Evolutionary conservation across 2,113 vertebrate genomes (phyloP).

Genomic region (Dicentrarchus labrax): DNA sequence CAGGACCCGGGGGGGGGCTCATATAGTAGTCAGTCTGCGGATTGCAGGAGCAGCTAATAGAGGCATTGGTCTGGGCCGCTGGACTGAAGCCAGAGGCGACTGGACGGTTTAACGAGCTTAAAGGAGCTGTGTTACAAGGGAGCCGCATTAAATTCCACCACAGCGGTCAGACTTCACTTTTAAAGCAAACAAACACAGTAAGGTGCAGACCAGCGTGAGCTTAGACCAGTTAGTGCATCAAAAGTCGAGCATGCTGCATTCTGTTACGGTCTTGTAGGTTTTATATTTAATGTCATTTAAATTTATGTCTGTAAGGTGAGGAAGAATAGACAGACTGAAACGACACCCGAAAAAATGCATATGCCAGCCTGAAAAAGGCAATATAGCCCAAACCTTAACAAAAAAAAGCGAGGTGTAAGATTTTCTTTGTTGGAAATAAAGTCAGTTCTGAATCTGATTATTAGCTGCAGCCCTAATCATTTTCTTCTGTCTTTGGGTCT

Average conservation of each 20-base stretch:
- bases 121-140: conserved; percentile 11
- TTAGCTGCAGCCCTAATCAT: background rate
- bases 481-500: background rate
- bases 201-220: background rate
- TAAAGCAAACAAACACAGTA: background rate
- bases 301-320: background rate
- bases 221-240: background rate
- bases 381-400: background rate
- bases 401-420: background rate
- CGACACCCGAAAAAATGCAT: background rate
- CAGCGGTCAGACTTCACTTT: conserved; percentile 30
- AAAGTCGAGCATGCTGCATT: background rate
- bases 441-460: too few species aligned
- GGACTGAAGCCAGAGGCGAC: conserved; percentile 49
- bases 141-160: conserved; percentile 40
- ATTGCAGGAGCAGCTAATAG: conserved; percentile 34
- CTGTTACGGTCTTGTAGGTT: background rate
- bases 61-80: conserved; percentile 19
- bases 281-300: background rate
- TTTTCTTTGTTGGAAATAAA: background rate
- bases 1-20: conserved; percentile 34
- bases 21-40: conserved; percentile 18
- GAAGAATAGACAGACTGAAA: background rate
- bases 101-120: conserved; percentile 54
- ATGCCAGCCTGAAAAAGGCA: background rate